phyloP scores from a whole-genome alignment of 2,888 invertebrate genomes.

The Bibio marci region DNA sequence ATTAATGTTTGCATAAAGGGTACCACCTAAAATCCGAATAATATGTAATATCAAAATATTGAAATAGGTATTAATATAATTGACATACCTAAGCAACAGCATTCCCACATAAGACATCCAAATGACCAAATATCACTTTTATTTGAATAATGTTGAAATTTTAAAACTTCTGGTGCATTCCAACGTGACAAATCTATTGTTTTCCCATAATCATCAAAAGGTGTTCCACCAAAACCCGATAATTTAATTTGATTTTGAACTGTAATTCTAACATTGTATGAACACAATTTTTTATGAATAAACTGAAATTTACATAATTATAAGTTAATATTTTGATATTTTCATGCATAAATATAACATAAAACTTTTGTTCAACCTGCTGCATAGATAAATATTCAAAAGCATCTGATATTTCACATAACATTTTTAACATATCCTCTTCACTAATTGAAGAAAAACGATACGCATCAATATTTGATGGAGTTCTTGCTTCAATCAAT shows the following conservation, averaged over 20 bases:
- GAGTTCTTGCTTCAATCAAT: constrained; percentile 41
- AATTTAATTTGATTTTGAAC: constrained; percentile 52
- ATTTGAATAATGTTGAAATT: constrained; percentile 45
- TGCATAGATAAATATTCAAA: constrained; percentile 51
- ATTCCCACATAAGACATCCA: constrained; percentile 70
- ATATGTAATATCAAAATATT: background rate
- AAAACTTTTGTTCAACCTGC: constrained; percentile 26
- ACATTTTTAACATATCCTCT: constrained; percentile 41
- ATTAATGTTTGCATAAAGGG: constrained; percentile 53
- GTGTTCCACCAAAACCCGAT: constrained; percentile 56
- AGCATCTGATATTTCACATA: constrained; percentile 48
- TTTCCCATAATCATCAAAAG: constrained; percentile 45
- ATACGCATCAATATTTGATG: constrained; percentile 14
- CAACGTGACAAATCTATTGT: constrained; percentile 61
- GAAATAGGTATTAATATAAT: constrained; percentile 1
- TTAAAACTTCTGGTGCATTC: constrained; percentile 62
- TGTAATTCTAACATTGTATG: constrained; percentile 50
- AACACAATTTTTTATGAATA: constrained; percentile 54
- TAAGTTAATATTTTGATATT: background rate
- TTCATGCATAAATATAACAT: background rate
- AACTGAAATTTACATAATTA: constrained; percentile 28
- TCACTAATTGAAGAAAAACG: constrained; percentile 43
- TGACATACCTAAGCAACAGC: constrained; percentile 45
- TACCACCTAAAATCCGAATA: constrained; percentile 36
- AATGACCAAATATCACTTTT: constrained; percentile 74